Base-by-base conservation (phyloP, 2,888 invertebrate genomes). In the Parnassius orleans region DNA sequence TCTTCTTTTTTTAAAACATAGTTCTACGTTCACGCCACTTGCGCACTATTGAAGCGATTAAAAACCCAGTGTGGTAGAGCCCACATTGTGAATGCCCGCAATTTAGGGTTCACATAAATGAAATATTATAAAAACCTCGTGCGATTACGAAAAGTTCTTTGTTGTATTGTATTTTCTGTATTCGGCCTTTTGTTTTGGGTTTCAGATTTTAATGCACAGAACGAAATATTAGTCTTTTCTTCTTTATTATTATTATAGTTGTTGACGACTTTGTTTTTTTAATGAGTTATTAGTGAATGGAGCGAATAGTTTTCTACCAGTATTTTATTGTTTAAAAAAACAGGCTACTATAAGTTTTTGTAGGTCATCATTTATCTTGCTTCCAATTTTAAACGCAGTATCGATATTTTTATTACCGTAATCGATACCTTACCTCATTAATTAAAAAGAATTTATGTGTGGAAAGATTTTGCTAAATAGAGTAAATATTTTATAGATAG, bases 241-340 rank as follows among this genome's bases (percentile, higher is more conserved):
- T 46, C 19, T 42, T 46, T 9, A 50, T n/a, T 9, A 44, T 24
- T 33, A 33, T 14, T 53, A 33, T 53, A 44, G 51, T 42, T 15
- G 46, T n/a, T 10, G 14, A 10, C 41, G 41, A 9, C 15, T 53
- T 59, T 12, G 12, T 53, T 44, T 14, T 53, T 53, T 46, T 24
- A n/a, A 11, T 33, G 14, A 48, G 33, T 47, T 53, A 59, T 53
- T 47, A 14, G 53, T 12, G 53, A 47, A 53, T 41, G 59, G 53
- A 53, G 14, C 46, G 33, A 53, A 53, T 53, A 53, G 59, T 47
- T 44, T 53, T 10, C 46, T 41, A 46, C 46, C 58, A 44, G 51
- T 43, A 24, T 50, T 51, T 5, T 52, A 15, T 33, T 47, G 33
- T 33, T 19, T 33, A 33, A 33, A 33, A 24, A 33, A 33, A 1